Evolutionary conservation across 2,113 vertebrate genomes (phyloP).

Genomic region (Dasyornis broadbenti): DNA sequence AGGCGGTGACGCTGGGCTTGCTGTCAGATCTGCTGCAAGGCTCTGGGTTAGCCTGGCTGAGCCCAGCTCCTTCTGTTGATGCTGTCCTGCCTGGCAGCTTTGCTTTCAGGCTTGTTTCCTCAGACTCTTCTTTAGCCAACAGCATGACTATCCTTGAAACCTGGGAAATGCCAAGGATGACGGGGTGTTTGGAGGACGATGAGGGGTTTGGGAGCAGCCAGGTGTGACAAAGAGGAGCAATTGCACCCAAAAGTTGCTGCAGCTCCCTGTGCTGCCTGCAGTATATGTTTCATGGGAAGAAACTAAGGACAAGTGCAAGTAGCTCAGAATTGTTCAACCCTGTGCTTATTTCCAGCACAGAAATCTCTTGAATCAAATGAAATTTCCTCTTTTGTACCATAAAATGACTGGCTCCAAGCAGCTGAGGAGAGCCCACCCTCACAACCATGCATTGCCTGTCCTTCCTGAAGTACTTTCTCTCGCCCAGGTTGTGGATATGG

Average conservation of each 20-base stretch:
- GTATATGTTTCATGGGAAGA: background rate
- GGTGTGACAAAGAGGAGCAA: fast-evolving
- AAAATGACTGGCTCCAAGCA: background rate
- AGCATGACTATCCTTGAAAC: background rate
- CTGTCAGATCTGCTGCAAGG: background rate
- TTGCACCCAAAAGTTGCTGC: background rate
- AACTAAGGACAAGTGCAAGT: background rate
- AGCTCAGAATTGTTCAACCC: background rate
- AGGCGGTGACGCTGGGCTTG: background rate
- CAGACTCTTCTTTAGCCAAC: background rate
- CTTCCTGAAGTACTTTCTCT: background rate
- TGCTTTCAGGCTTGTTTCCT: background rate
- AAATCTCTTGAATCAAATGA: background rate
- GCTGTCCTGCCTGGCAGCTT: background rate
- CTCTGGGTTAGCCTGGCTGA: background rate
- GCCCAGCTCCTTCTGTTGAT: background rate
- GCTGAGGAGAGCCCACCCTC: background rate
- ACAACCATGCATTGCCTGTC: background rate
- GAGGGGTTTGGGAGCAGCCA: background rate
- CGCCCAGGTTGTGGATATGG: fast-evolving
- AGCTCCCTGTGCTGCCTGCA: background rate
- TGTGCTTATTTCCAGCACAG: background rate
- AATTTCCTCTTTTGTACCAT: background rate
- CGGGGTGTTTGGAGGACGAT: background rate
- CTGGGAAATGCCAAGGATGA: fast-evolving